A percentile compares a stretch with the other conserved stretches of the same genome.
Conservation (phyloP, 2,797 vertebrate species). For the Crax fasciolata region DNA sequence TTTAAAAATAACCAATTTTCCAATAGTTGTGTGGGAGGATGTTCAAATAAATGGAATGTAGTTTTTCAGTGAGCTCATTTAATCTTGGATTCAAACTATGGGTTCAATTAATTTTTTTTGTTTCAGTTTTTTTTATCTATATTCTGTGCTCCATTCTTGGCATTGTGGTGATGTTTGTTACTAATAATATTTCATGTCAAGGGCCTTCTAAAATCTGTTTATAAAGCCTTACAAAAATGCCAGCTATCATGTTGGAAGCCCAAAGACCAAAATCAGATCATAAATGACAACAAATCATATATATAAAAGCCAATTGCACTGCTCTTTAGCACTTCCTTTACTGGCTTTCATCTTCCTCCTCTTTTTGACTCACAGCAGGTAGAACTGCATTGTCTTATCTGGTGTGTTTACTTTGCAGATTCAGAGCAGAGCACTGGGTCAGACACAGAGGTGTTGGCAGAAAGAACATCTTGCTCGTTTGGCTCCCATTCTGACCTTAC, state of each 20-base stretch:
- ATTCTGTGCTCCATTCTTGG: background rate
- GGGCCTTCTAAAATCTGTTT: conserved; percentile 53
- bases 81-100: background rate
- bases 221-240: conserved; percentile 67
- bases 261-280: conserved; percentile 37
- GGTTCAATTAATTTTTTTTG: conserved; percentile 2
- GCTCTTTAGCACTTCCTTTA: background rate
- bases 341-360: background rate
- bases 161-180: conserved; percentile 8
- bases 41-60: background rate
- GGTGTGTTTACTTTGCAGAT: conserved; percentile 83
- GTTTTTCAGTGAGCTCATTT: background rate
- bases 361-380: background rate
- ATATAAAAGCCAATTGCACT: background rate
- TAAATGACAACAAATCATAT: conserved; percentile 70
- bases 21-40: background rate
- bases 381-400: conserved; percentile 35
- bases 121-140: background rate
- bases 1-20: conserved; percentile 46
- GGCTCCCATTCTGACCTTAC: conserved; percentile 89
- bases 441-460: conserved; percentile 92
- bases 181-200: conserved; percentile 53
- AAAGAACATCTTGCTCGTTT: conserved; percentile 95
- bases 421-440: conserved; percentile 96
- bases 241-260: conserved; percentile 63